Conservation (phyloP, 2,113 vertebrate genomes). For the Hymenochirus boettgeri region DNA sequence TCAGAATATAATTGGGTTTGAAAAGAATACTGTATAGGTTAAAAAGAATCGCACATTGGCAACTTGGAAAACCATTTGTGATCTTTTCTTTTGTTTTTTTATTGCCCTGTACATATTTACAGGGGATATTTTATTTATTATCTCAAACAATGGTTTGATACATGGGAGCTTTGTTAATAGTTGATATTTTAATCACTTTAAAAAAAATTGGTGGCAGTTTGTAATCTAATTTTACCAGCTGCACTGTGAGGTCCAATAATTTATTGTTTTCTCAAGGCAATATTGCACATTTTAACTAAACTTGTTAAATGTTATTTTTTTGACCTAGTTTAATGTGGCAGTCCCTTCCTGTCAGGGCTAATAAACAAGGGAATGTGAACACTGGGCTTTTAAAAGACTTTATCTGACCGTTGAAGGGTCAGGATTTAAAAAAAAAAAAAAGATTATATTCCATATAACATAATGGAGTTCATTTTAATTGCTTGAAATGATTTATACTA, state of each 20-base stretch:
- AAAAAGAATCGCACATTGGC: too few species aligned
- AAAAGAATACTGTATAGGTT: too few species aligned
- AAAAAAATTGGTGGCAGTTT: too few species aligned
- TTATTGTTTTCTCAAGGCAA: neutral
- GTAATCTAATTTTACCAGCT: neutral
- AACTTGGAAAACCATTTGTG: neutral
- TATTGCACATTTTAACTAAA: neutral
- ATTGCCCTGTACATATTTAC: conserved; percentile 1
- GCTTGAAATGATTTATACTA: too few species aligned
- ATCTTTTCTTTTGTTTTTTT: neutral
- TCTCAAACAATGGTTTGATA: neutral
- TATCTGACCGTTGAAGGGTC: neutral
- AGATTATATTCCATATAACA: too few species aligned
- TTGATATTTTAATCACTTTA: too few species aligned
- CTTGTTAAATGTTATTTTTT: neutral
- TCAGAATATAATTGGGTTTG: too few species aligned
- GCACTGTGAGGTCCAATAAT: conserved; percentile 27
- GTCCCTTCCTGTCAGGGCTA: conserved; percentile 16
- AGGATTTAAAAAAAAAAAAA: too few species aligned
- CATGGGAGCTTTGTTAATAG: neutral
- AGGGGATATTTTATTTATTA: neutral
- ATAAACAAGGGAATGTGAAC: neutral
- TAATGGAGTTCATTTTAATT: too few species aligned
- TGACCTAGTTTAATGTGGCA: conserved; percentile 7
- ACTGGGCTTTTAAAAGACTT: neutral